phyloP scores from a whole-genome alignment of 2,797 vertebrate species.

The Hemitrygon akajei region DNA sequence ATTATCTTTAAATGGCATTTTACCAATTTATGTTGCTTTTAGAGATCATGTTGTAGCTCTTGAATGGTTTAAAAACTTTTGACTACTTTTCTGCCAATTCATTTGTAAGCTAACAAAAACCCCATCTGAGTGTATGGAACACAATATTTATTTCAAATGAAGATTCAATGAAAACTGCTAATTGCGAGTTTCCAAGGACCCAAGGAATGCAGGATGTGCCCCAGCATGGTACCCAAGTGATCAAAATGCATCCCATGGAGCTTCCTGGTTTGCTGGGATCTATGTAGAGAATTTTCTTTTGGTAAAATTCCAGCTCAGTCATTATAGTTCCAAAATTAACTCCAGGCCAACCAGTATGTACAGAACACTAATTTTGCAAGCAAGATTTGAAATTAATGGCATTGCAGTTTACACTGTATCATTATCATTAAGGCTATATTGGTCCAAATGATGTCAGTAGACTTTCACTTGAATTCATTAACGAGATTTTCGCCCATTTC shows the following conservation, averaged over 20 bases:
- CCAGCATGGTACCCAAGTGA: background rate
- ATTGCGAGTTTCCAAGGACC: background rate
- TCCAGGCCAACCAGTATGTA: background rate
- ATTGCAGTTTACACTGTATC: background rate
- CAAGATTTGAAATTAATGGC: background rate
- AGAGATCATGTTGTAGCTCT: slow-evolving; percentile 9
- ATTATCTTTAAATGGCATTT: slow-evolving; percentile 17
- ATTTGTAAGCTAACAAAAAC: slow-evolving; percentile 12
- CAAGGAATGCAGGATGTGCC: background rate
- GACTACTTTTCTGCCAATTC: background rate
- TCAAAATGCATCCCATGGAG: background rate
- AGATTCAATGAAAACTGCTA: background rate
- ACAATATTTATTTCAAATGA: slow-evolving; percentile 12
- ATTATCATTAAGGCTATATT: background rate
- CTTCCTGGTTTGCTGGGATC: background rate
- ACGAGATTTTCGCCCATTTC: background rate
- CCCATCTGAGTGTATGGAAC: background rate
- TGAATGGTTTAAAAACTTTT: slow-evolving; percentile 4
- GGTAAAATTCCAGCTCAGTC: background rate
- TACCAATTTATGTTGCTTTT: background rate
- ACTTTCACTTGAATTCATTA: no score
- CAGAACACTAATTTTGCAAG: no score
- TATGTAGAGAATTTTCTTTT: background rate
- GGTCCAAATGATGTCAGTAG: background rate
- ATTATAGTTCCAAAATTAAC: background rate